Percentiles rank a stretch among this genome's conserved stretches.
Conservation (phyloP, 2,797 vertebrate genomes). For the Danio choprae region DNA sequence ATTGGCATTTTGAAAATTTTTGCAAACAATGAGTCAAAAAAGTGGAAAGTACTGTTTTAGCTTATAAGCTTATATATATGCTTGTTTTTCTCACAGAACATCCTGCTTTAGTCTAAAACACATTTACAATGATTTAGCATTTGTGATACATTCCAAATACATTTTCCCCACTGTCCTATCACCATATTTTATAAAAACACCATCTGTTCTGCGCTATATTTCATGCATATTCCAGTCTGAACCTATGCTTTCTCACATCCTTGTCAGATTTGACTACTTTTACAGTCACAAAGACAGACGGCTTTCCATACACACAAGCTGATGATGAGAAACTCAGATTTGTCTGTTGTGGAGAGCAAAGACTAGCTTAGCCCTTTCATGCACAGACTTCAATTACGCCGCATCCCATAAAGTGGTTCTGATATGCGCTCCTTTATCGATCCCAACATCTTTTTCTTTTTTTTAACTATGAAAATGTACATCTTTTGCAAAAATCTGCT, state of each 20-base stretch:
- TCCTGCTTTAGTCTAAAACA: not conserved
- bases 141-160: not conserved
- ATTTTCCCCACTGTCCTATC: not conserved
- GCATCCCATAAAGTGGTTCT: constrained; percentile 3
- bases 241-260: constrained; percentile 1
- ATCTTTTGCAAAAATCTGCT: constrained; percentile 17
- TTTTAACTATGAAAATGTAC: not conserved
- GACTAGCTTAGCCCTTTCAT: not conserved
- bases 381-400: constrained; percentile 6
- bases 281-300: not conserved
- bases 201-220: constrained; percentile 2
- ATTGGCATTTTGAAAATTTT: too few species aligned
- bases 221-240: not conserved
- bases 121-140: not conserved
- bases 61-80: too few species aligned
- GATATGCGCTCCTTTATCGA: constrained; percentile 23
- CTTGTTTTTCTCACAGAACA: not conserved
- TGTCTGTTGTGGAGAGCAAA: constrained; percentile 45
- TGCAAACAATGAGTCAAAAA: not conserved
- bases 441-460: constrained; percentile 21
- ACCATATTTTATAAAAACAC: constrained; percentile 1
- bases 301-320: not conserved
- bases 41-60: not conserved
- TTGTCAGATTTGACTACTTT: not conserved
- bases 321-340: constrained; percentile 58